Evolutionary conservation across 1,140 invertebrate species (phyloP), one percentile per base, ranked within the genome.

Genomic region (Orius laevigatus): DNA sequence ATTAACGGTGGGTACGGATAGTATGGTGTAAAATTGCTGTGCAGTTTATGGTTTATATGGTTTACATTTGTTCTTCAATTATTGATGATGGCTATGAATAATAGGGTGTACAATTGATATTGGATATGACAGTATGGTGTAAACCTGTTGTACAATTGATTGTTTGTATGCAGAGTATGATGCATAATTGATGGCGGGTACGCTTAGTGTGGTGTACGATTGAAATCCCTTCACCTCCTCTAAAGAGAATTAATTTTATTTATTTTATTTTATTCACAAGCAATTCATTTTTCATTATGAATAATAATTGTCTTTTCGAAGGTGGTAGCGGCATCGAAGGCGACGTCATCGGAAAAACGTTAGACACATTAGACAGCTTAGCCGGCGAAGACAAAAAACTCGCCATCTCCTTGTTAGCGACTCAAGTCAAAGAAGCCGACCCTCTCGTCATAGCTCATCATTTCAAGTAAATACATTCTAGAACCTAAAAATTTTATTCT

Each of bases 361-460:
- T 58, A 11, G 54, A 58, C 9, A 46, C 54, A 15, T 34, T 58
- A 10, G 51, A 53, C 10, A 45, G 19, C 10, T 9, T 40, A n/a
- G 42, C 43, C 15, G 52, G 50, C 14, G 12, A 51, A 49, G 64
- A 62, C 57, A 56, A 69, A 31, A 64, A 66, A 46, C 60, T 63
- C 39, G 64, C 69, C 14, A 58, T 75, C 52, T 53, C 56, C 25
- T 56, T 62, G 6, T 55, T 74, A 15, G 63, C 66, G 8, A 58
- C 61, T 20, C 56, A 71, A 39, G 63, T 70, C 5, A 57, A 64
- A 20, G 66, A 72, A 45, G 67, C 67, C 11, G 61, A 60, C 18
- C 58, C 66, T 39, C 58, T 56, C 12, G 56, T 64, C n/a, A 67
- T 73, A 61, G 66, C 70, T 49, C 68, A 73, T 48, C 64, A 56